Base-by-base conservation (phyloP, 2,797 vertebrate genomes). In the Xiphophorus birchmanni region DNA sequence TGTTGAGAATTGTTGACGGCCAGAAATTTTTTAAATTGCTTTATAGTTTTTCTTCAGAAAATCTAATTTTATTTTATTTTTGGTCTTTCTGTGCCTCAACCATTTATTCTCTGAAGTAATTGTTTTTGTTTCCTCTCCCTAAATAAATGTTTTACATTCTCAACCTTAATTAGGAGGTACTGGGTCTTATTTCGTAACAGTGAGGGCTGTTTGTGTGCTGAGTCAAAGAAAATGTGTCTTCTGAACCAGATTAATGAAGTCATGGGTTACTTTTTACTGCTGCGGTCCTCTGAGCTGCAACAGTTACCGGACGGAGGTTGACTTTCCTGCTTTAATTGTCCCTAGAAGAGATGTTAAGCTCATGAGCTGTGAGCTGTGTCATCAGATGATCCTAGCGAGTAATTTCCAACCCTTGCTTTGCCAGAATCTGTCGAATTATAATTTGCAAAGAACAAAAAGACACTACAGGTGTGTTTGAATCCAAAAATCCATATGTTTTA, bases 281-380 rank as follows among this genome's bases (percentile, higher is more conserved):
- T 83, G 78, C 67, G 75, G 74, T 82, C 80, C 80, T 48, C 75
- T 50, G 81, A 79, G 83, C 54, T 75, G 3, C 48, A 81, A 67
- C 72, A 48, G 77, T 86, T 85, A 50, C 75, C 47, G 0, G 17
- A 88, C 75, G 83, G 87, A 81, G 86, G 63, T 21, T 44, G 74
- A 80, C 86, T 87, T 81, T 82, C 79, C 75, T 77, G 84, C 82
- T 74, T 88, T 90, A 88, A 90, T 86, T 87, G 85, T 88, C 79
- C 87, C 81, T 76, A 37, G 86, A 65, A 83, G 90, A 81, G 82
- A 81, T 26, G 37, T 86, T 80, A 69, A 82, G 79, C 84, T 87
- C 81, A 72, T 81, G 81, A 80, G 79, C 82, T n/a, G 45, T 79
- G 84, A 88, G 72, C 44, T 76, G 78, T 83, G 79, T 90, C 88